Evolutionary conservation across 2,113 vertebrate species (phyloP).

Genomic region (Pluvialis apricaria): DNA sequence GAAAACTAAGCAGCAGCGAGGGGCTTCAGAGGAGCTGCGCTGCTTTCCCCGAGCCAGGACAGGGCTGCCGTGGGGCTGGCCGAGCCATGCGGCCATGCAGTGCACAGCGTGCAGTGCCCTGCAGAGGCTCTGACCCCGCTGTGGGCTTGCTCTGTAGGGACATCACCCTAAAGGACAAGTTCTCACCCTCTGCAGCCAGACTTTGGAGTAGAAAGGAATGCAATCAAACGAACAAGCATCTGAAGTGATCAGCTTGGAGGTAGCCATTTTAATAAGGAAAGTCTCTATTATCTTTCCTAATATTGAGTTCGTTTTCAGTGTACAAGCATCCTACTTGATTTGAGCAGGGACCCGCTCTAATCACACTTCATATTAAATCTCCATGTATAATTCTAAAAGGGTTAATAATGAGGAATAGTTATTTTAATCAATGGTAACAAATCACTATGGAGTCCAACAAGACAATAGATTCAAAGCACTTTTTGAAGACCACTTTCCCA

Average conservation of each 20-base stretch:
- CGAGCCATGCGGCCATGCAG: fast-evolving
- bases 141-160: background rate
- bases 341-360: background rate
- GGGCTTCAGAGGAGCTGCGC: background rate
- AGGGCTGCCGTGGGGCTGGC: fast-evolving
- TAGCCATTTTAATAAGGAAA: background rate
- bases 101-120: fast-evolving
- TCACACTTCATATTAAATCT: background rate
- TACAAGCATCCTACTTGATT: background rate
- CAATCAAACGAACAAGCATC: background rate
- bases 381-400: background rate
- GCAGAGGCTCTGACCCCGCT: too few relatives aligned
- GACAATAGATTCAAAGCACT: background rate
- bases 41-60: too few relatives aligned
- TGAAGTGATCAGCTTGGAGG: background rate
- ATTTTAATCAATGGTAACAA: background rate
- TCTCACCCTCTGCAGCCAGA: background rate
- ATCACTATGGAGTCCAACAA: background rate
- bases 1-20: fast-evolving
- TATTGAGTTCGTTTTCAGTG: background rate
- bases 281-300: background rate
- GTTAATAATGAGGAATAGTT: background rate
- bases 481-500: slow-evolving; percentile 10
- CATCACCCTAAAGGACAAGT: background rate
- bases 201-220: background rate